Conservation (phyloP, 2,113 vertebrate species). For the Circaetus cinerascens region DNA sequence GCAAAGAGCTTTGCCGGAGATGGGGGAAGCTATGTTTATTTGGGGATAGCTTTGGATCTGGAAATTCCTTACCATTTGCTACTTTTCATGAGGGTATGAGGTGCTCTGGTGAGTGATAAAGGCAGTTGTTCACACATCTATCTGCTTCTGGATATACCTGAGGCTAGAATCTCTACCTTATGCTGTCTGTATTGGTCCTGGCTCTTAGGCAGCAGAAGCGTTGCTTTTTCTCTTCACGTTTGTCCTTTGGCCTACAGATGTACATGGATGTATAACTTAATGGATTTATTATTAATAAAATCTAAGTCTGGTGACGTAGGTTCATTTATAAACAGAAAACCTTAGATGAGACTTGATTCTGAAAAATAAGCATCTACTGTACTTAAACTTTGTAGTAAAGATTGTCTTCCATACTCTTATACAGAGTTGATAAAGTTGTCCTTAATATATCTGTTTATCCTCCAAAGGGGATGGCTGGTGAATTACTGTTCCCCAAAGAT, state of each 20-base stretch:
- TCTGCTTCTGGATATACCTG: background rate
- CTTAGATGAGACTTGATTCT: background rate
- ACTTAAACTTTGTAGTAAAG: background rate
- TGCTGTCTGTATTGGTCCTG: background rate
- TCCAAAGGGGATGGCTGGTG: background rate
- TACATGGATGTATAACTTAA: background rate
- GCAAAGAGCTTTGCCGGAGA: background rate
- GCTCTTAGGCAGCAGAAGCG: background rate
- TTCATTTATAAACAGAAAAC: background rate
- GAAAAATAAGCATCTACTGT: background rate
- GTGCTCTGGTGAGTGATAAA: background rate
- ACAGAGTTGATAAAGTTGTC: background rate
- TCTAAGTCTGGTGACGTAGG: background rate
- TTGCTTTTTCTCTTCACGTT: background rate
- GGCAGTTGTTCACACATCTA: background rate
- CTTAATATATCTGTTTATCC: background rate
- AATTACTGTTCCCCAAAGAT: background rate
- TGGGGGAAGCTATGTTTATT: background rate
- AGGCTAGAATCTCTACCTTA: background rate
- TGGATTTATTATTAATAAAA: background rate
- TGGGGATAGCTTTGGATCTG: background rate
- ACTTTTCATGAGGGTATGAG: background rate
- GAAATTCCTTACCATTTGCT: background rate
- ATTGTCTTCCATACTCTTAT: background rate
- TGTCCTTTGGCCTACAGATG: background rate